These are phyloP conservation scores for Sylvietta virens DNA, from an alignment of 2,113 vertebrate species.

Conservation along the genomic window DNA sequence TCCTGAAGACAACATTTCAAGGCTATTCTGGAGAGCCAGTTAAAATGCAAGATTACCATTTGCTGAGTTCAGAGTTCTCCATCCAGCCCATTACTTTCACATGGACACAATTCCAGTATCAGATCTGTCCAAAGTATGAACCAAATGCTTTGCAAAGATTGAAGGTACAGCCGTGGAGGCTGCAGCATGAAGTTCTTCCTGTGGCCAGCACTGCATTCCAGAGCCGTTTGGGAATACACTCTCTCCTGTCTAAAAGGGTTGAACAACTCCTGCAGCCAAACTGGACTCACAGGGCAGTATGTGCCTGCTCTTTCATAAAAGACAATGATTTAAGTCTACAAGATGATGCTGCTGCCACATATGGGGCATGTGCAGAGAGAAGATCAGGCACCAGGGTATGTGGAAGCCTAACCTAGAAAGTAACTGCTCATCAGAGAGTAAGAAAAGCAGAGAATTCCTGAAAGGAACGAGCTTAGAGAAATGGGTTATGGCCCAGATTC, in stretches of 20 bases:
- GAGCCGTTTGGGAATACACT: neutral
- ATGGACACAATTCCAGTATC: neutral
- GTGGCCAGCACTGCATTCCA: neutral
- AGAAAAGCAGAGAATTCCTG: slow-evolving; percentile 21
- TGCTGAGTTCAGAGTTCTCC: neutral
- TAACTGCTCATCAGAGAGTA: neutral
- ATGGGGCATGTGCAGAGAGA: neutral
- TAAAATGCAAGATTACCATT: neutral
- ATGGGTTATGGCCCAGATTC: slow-evolving; percentile 15
- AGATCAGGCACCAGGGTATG: neutral
- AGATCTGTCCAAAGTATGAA: neutral
- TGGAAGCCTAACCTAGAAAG: neutral
- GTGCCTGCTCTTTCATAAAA: neutral
- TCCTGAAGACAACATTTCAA: neutral
- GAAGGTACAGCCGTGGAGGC: neutral
- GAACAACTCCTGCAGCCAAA: neutral
- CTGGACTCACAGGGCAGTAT: neutral
- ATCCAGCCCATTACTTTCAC: neutral
- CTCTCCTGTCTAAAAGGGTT: neutral
- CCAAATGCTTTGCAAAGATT: neutral
- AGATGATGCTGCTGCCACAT: neutral
- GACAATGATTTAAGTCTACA: neutral
- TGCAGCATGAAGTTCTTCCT: neutral
- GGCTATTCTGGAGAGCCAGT: neutral
- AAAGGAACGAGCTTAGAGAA: slow-evolving; percentile 26